Conservation (phyloP, 2,888 invertebrate genomes). For the Drosophila mulleri region DNA sequence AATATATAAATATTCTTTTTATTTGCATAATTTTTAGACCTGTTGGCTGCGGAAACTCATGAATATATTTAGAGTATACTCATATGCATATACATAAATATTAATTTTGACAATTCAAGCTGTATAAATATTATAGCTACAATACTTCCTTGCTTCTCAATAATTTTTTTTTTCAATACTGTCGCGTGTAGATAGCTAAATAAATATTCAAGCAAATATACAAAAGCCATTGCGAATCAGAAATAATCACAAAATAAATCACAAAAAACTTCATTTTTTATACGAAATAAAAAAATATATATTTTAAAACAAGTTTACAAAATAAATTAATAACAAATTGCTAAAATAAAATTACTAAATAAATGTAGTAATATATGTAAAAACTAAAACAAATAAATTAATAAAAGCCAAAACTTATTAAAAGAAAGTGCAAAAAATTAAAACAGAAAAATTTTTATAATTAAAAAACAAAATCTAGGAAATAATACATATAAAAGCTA, state of each 20-base stretch:
- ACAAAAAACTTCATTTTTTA: background rate
- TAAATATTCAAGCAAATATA: background rate
- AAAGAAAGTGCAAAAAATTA: too few species aligned
- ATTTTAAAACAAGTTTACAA: too few species aligned
- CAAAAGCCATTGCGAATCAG: background rate
- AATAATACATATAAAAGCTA: too few species aligned
- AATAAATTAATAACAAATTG: too few species aligned
- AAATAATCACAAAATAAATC: background rate
- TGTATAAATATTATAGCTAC: slow-evolving; percentile 25
- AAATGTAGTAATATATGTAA: too few species aligned
- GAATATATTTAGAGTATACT: background rate
- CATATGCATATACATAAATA: background rate
- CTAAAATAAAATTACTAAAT: too few species aligned
- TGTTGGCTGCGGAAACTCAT: background rate
- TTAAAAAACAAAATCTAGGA: too few species aligned
- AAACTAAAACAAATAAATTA: too few species aligned
- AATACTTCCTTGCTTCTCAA: slow-evolving; percentile 29
- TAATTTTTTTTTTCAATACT: slow-evolving; percentile 22
- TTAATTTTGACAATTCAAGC: slow-evolving; percentile 17
- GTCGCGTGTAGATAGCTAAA: background rate
- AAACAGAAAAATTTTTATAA: too few species aligned
- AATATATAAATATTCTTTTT: background rate
- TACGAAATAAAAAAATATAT: background rate
- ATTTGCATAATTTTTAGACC: background rate
- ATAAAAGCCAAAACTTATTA: too few species aligned